Base-by-base conservation (phyloP, 2,888 invertebrate genomes). In the Meandrusa payeni region DNA sequence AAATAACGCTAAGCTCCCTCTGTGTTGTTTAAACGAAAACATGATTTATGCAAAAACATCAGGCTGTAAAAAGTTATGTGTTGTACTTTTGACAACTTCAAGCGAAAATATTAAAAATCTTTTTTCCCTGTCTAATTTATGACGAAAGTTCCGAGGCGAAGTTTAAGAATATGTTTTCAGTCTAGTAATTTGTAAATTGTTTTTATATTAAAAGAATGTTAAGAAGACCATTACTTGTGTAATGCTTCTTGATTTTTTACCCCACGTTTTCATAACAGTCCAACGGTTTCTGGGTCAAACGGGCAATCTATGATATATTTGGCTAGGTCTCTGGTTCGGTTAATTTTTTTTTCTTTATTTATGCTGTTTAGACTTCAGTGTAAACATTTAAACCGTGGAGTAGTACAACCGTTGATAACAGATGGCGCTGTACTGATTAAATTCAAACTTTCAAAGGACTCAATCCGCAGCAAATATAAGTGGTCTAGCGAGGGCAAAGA, bases 31-130 rank as follows among this genome's bases (percentile, higher is more conserved):
- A 33, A 20, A 20, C 26, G 22, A 20, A 20, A 37, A 19, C 24
- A 37, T 32, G 20, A 37, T 37, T 43, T 32, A 43, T 24, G 31
- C 26, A 31, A 32, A 41, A 37, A 32, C 29, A 43, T 37, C 11
- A 23, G n/a, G 7, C 24, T 9, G 20, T 31, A 37, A 32, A 41
- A 29, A 37, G 22, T 36, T 34, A 24, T 19, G 26, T 20, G 36
- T 37, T 37, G 43, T 43, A 43, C 43, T 37, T 43, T 37, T 43
- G 31, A 43, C 43, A 43, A 43, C 32, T 43, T 43, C 11, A 37
- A 37, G 37, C 43, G 37, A 20, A 43, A 43, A 43, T 43, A 43
- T 43, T 43, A 37, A 37, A 43, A 43, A 43, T 37, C 26, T 32
- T 43, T 15, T n/a, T 37, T 13, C 37, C n/a, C 31, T 37, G 7